Conservation (phyloP, 1,140 invertebrate species). For the Glossosoma conforme region DNA sequence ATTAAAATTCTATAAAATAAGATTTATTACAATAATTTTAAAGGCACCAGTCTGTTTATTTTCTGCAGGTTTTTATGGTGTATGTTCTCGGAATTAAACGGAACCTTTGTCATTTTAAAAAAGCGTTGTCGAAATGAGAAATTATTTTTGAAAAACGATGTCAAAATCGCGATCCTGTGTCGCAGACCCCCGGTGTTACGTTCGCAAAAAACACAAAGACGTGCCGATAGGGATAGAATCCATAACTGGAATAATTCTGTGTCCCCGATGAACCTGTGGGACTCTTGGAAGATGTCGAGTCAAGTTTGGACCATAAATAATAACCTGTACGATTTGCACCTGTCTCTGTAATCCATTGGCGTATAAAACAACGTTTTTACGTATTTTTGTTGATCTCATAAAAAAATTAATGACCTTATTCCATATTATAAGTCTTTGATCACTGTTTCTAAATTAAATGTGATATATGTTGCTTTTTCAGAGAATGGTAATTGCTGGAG, state of each 20-base stretch:
- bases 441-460: too few species aligned
- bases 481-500: too few species aligned
- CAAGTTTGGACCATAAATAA: slow-evolving; percentile 6
- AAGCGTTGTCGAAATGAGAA: too few species aligned
- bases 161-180: neutral
- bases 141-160: slow-evolving; percentile 3
- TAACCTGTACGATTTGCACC: slow-evolving; percentile 12
- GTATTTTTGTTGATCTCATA: neutral
- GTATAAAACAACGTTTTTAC: slow-evolving; percentile 3
- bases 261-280: neutral
- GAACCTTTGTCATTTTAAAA: too few species aligned
- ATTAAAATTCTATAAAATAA: too few species aligned
- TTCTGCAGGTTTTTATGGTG: too few species aligned
- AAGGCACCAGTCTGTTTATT: too few species aligned
- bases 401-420: too few species aligned
- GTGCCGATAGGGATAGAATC: slow-evolving; percentile 4
- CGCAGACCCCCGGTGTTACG: slow-evolving; percentile 19
- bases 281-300: slow-evolving; percentile 2
- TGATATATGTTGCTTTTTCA: too few species aligned
- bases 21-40: too few species aligned
- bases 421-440: too few species aligned
- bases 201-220: slow-evolving; percentile 10
- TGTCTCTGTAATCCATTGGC: slow-evolving; percentile 4
- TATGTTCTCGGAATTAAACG: too few species aligned
- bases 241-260: neutral